phyloP scores from a whole-genome alignment of 2,113 vertebrate genomes.

The Grammomys surdaster region DNA sequence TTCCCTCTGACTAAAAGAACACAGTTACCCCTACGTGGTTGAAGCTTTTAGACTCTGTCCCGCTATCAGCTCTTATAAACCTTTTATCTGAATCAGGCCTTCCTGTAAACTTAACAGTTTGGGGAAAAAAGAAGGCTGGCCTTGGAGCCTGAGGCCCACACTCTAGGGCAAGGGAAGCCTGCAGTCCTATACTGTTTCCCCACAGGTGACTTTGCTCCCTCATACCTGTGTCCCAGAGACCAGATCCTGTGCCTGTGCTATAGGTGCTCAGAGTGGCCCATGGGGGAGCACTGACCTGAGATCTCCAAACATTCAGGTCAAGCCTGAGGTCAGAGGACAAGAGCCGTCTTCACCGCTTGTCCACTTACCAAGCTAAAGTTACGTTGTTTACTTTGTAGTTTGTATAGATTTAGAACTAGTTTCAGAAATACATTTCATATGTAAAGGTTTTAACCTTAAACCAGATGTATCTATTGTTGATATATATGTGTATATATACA shows the following conservation, averaged over 20 bases:
- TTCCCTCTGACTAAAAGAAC: background rate
- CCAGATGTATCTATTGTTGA: background rate
- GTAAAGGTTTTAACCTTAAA: background rate
- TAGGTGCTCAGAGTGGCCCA: background rate
- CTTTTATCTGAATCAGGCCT: background rate
- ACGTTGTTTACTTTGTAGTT: background rate
- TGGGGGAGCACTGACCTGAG: too few relatives aligned
- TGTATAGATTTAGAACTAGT: too few relatives aligned
- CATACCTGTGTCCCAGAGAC: background rate
- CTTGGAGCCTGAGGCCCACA: background rate
- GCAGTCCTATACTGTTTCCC: background rate
- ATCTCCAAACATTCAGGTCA: background rate
- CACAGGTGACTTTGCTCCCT: background rate
- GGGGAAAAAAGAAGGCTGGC: background rate
- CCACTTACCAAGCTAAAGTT: background rate
- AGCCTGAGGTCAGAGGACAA: background rate
- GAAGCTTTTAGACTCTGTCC: background rate
- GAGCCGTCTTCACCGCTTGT: background rate
- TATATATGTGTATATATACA: background rate
- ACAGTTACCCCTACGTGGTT: background rate
- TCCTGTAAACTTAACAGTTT: background rate
- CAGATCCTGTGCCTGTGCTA: too few relatives aligned
- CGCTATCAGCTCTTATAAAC: background rate
- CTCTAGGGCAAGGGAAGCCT: background rate
- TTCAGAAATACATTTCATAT: background rate